Base-by-base conservation (phyloP, 2,888 invertebrate genomes). In the Endomychus coccineus region DNA sequence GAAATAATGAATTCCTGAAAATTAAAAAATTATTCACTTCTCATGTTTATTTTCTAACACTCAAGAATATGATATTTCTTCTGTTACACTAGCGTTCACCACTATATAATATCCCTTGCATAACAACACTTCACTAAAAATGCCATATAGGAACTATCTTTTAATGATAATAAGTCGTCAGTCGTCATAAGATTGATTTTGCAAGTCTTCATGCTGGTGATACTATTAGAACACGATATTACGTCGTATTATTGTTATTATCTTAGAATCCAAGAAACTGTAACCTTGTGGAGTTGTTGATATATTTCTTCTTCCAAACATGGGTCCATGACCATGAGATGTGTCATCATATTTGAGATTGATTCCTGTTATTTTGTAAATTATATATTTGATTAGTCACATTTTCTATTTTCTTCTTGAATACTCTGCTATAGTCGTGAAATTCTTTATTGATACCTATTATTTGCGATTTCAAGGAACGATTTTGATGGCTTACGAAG, bases 381-480 rank as follows among this genome's bases (percentile, higher is more conserved):
- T 19, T 16, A 4, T 32, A 34, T n/a, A 38, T 4, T 15, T 38
- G 39, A 27, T 16, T 23, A 34, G 23, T 25, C 11, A 43, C 16
- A 21, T 22, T 36, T 10, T 59, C 56, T 10, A 61, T 39, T 42
- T 53, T 57, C 21, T 50, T 47, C 15, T 45, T 48, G 27, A 58
- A 49, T n/a, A 44, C 44, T 37, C 47, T 51, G 30, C 44, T 52
- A 33, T 47, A 50, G 24, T 57, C 57, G 12, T 38, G 30, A 24
- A 55, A 51, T 30, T 56, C 54, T 23, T 44, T 50, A 11, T 50
- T 42, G 2, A 58, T 43, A 16, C 54, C 50, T 17, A 59, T 56
- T 7, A 59, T 39, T 41, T 59, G 55, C 5, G 24, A 27, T 33
- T 45, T 47, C 11, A 50, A 15, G 27, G 38, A 34, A 38, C 35